Base-by-base conservation (phyloP, 2,888 invertebrate species). In the Rhagonycha lutea region DNA sequence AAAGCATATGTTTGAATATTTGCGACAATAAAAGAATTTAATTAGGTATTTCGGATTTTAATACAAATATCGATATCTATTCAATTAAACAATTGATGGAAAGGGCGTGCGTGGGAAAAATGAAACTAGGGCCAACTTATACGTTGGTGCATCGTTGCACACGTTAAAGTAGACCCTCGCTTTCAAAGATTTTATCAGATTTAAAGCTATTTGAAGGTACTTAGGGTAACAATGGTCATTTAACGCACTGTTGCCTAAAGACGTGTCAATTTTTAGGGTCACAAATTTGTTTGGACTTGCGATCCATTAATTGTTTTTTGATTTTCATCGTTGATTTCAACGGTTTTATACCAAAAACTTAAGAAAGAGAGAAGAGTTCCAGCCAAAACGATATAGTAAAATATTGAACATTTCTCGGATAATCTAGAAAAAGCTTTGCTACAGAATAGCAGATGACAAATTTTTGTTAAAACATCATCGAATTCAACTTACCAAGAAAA, bases 41-140 rank as follows among this genome's bases (percentile, higher is more conserved):
- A 65, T 24, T 24, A 47, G 47, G 7, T 47, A n/a, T 47, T 47
- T 47, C 47, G 47, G 47, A 47, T 47, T 47, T 47, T 47, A 47
- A 62, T 62, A 65, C 63, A 26, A 24, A 65, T 65, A 65, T 65
- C 63, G 24, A 62, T 65, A 65, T 65, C 23, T 65, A 24, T 65
- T 65, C 63, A 65, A 65, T 65, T 65, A 65, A 65, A 24, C 24
- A 24, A 65, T 18, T 24, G 18, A 47, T 47, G 47, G 47, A 65
- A n/a, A 65, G 68, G 72, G 72, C n/a, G 72, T 61, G 72, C 72
- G 72, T 72, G 72, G 72, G 72, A 72, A 72, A 68, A 61, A 68
- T 47, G 60, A 47, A 67, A 29, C 65, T 32, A 72, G 65, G 71
- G 71, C 65, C 29, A 63, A 71, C 32, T 23, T 65, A 28, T 26